A percentile compares a stretch with the other conserved stretches of the same genome.
Evolutionary conservation across 2,888 invertebrate species (phyloP).

Genomic region (Clistopyga incitator): DNA sequence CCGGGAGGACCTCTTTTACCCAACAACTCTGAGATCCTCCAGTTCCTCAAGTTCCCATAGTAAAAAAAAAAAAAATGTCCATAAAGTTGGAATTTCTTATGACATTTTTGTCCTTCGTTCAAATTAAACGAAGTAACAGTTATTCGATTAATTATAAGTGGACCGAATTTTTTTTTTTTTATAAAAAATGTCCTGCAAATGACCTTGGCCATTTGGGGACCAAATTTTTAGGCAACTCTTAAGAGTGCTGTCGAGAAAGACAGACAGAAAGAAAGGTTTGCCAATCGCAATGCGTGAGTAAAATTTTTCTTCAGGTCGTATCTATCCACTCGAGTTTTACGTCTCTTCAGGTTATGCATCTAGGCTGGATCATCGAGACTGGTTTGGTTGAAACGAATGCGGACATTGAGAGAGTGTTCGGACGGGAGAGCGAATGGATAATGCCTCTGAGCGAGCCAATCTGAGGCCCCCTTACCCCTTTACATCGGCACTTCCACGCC

Average conservation of each 20-base stretch:
- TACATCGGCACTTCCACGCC: slow-evolving; percentile 56
- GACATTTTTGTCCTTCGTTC: neutral
- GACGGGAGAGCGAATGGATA: slow-evolving; percentile 49
- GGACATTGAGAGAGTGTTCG: slow-evolving; percentile 51
- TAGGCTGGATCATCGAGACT: slow-evolving; percentile 25
- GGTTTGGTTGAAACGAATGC: slow-evolving; percentile 21
- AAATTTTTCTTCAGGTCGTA: slow-evolving; percentile 22
- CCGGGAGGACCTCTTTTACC: slow-evolving; percentile 62
- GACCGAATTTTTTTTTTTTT: neutral
- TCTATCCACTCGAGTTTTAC: slow-evolving; percentile 36
- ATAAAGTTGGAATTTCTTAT: neutral
- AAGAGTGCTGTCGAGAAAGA: too few species aligned
- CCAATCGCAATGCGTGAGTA: too few species aligned
- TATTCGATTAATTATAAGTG: too few species aligned
- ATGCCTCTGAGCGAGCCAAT: slow-evolving; percentile 39
- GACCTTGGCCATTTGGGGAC: slow-evolving; percentile 24
- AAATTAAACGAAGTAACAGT: too few species aligned
- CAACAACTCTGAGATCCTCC: slow-evolving; percentile 60
- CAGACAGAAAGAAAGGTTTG: too few species aligned
- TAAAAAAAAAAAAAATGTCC: slow-evolving; percentile 5
- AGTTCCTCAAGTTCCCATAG: slow-evolving; percentile 55
- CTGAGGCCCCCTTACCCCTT: slow-evolving; percentile 43
- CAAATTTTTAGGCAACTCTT: too few species aligned
- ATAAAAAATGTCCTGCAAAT: too few species aligned
- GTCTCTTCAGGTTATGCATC: slow-evolving; percentile 28